phyloP scores from a whole-genome alignment of 2,113 vertebrate genomes.

The Chaetodon auriga region DNA sequence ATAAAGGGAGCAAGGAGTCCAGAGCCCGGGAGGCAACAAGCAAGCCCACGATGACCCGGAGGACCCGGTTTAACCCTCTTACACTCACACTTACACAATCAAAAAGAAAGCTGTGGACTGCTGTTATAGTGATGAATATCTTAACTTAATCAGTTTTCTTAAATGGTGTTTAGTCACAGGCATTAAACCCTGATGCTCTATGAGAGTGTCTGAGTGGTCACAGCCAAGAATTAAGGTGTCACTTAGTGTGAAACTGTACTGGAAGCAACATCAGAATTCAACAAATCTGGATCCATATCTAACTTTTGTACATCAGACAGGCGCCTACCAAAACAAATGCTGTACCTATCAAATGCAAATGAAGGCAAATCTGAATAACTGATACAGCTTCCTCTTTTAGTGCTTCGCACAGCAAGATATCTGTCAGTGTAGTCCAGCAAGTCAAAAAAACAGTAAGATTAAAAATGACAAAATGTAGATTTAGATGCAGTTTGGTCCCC shows the following conservation, averaged over 20 bases:
- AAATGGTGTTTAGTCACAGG: neutral
- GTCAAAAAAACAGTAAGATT: neutral
- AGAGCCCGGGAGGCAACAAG: slow-evolving; percentile 27
- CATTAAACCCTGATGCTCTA: neutral
- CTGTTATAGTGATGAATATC: neutral
- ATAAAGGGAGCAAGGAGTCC: slow-evolving; percentile 53
- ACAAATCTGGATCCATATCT: neutral
- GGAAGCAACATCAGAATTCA: neutral
- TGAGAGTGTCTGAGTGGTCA: neutral
- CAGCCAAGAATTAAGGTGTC: neutral
- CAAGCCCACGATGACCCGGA: slow-evolving; percentile 23
- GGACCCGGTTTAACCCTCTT: slow-evolving; percentile 9
- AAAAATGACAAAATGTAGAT: neutral
- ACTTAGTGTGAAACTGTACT: neutral
- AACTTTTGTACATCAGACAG: neutral
- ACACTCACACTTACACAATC: slow-evolving; percentile 11
- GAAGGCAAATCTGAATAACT: neutral
- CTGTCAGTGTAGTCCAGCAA: neutral
- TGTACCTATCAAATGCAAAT: neutral
- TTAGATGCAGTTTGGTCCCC: neutral
- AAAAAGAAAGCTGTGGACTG: neutral
- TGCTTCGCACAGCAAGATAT: neutral
- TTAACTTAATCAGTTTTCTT: neutral
- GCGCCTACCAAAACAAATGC: neutral
- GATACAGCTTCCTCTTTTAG: neutral